These are phyloP conservation scores for Himalopsyche kuldschensis DNA, from an alignment of 2,888 invertebrate species.

Conservation along the genomic window DNA sequence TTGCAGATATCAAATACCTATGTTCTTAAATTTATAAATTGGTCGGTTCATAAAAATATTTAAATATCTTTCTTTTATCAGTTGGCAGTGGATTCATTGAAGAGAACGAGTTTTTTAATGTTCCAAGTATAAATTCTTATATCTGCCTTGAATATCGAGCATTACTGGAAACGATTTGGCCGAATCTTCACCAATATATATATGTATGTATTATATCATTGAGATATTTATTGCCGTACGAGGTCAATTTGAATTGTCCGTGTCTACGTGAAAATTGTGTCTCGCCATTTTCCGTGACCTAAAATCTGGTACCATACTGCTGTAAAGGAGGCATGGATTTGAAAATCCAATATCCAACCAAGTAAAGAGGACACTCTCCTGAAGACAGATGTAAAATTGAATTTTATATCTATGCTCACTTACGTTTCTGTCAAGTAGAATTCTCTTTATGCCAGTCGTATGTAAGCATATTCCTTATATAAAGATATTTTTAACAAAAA, in stretches of 20 bases:
- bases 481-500: background rate
- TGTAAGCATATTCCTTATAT: background rate
- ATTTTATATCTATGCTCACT: background rate
- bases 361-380: background rate
- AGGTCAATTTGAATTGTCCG: background rate
- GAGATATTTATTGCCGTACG: background rate
- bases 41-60: too few relatives aligned
- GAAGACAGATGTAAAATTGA: slow-evolving; percentile 4
- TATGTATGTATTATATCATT: background rate
- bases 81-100: too few relatives aligned
- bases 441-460: background rate
- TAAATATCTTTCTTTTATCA: too few relatives aligned
- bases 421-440: background rate
- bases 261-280: background rate
- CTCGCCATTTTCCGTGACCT: background rate
- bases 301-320: background rate
- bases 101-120: too few relatives aligned
- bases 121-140: background rate
- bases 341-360: background rate
- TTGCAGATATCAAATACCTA: too few relatives aligned
- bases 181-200: background rate
- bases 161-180: background rate
- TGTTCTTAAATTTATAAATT: too few relatives aligned
- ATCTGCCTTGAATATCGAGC: background rate
- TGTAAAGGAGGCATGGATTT: background rate